Evolutionary conservation across 2,797 vertebrate genomes (phyloP).

Genomic region (Sebastes umbrosus): DNA sequence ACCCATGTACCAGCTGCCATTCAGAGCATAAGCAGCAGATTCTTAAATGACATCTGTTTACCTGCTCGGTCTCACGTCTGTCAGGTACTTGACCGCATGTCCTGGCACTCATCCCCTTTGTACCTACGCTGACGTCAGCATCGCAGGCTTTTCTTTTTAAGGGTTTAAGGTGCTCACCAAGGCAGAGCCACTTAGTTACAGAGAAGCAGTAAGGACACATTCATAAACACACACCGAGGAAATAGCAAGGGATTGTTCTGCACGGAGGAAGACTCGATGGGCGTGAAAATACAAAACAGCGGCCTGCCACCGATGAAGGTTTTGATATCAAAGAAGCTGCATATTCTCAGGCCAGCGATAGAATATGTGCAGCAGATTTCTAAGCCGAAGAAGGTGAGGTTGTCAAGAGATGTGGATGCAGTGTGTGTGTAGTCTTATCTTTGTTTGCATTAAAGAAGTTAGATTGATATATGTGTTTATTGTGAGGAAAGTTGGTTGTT

Average conservation of each 20-base stretch:
- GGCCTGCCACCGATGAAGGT: slow-evolving; percentile 62
- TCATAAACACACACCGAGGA: background rate
- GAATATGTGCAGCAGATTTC: slow-evolving; percentile 75
- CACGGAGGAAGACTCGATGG: slow-evolving; percentile 49
- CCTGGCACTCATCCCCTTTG: slow-evolving; percentile 46
- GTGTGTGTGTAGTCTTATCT: background rate
- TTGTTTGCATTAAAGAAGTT: background rate
- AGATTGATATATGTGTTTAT: background rate
- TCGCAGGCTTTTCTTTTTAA: slow-evolving; percentile 67
- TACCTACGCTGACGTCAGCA: slow-evolving; percentile 61
- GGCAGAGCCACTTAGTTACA: slow-evolving; percentile 43
- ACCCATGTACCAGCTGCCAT: slow-evolving; percentile 38
- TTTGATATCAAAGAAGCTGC: slow-evolving; percentile 78
- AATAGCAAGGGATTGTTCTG: background rate
- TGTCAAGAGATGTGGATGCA: background rate
- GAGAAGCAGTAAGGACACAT: slow-evolving; percentile 16
- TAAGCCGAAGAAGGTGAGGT: slow-evolving; percentile 76
- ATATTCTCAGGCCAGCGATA: slow-evolving; percentile 74
- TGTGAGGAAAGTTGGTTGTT: background rate
- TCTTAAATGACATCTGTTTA: slow-evolving; percentile 45
- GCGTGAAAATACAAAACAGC: slow-evolving; percentile 66
- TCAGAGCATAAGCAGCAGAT: slow-evolving; percentile 3
- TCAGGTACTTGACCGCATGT: slow-evolving; percentile 7
- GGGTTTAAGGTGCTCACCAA: slow-evolving; percentile 57
- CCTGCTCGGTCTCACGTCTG: background rate